Base-by-base conservation (phyloP, 2,113 vertebrate species). In the Chionodraco myersi region DNA sequence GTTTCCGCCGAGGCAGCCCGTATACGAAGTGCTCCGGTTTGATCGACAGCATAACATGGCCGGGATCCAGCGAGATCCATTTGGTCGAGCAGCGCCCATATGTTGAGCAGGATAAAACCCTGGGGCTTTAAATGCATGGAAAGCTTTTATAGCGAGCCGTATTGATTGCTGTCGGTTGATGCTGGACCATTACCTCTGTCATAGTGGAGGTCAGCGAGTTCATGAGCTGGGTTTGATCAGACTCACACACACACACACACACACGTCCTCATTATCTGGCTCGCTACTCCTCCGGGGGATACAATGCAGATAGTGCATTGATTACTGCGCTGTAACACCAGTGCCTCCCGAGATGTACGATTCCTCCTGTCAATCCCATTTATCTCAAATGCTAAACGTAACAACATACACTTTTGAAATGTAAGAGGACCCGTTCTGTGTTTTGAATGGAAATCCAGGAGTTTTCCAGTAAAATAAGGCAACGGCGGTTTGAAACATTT, bases 111-210 rank as follows among this genome's bases (percentile, higher is more conserved):
- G 26, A 52, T 11, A 6, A 59, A 80, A 75, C 80, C 12, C 34
- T 1, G 10, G 85, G 64, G 69, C 79, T 78, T 72, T 86, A 70
- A 83, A 81, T 79, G 83, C 82, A 67, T 23, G 73, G 67, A 51
- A 86, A 80, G 67, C 80, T 83, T 86, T 88, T 73, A 80, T 58
- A 67, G 78, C 10, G n/a, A 65, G 61, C 21, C 14, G 54, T 76
- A 92, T 88, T 69, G 92, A 92, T 92, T 18, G 49, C 67, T 59
- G 60, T 45, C n/a, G 47, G 71, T 76, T 77, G 66, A 88, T 77
- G 74, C 63, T 0, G 4, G 70, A 68, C 64, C 72, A 80, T 90
- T 88, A 84, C 34, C 7, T 18, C 57, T 23, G 66, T 63, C 11
- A 10, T 48, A 16, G 23, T 12, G 4, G 58, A 26, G 85, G 82